These are phyloP conservation scores for Ennomos fuscantarius DNA, from an alignment of 2,888 invertebrate species.

Conservation along the genomic window DNA sequence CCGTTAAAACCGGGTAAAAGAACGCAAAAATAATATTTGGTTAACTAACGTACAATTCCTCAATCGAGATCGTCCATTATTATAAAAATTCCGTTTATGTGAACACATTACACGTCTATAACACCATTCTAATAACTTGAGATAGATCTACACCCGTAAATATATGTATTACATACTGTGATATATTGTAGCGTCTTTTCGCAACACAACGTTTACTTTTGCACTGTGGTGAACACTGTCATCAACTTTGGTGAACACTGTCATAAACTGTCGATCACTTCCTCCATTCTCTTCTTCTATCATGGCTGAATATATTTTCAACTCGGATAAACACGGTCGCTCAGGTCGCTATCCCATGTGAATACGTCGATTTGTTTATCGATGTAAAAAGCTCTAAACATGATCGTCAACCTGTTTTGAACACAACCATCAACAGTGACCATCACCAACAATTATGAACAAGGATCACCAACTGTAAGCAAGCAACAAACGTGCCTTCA, in stretches of 20 bases:
- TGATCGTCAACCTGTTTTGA: neutral
- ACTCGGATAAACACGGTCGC: no score
- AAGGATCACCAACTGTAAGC: neutral
- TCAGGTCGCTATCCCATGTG: no score
- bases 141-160: constrained; percentile 82
- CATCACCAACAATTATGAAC: neutral
- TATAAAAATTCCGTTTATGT: constrained; percentile 66
- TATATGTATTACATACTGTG: constrained; percentile 71
- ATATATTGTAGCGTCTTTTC: constrained; percentile 39
- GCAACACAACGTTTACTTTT: constrained; percentile 15
- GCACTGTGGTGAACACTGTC: constrained; percentile 17
- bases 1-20: constrained; percentile 79
- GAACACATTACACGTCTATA: constrained; percentile 78
- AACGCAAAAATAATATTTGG: constrained; percentile 70
- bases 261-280: neutral
- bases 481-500: constrained; percentile 1
- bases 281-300: no score
- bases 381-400: neutral
- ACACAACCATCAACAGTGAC: neutral
- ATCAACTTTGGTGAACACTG: constrained; percentile 5
- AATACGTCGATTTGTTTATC: no score
- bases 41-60: constrained; percentile 69
- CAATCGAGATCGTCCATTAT: constrained; percentile 66
- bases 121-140: constrained; percentile 72
- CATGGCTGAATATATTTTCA: no score